Conservation (phyloP, 2,797 vertebrate genomes). For the Diglossa cyanea region DNA sequence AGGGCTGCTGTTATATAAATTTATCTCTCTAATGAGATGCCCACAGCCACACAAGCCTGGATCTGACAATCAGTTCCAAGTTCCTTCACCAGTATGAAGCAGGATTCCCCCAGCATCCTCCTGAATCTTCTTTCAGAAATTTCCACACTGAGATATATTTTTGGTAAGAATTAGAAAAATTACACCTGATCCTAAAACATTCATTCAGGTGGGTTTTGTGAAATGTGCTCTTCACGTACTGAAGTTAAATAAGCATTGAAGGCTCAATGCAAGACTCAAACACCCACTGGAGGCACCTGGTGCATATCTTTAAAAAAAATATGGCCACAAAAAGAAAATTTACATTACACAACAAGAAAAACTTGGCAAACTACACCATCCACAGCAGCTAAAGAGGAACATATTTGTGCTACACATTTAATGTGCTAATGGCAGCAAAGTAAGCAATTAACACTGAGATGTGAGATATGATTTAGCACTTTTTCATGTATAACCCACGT, state of each 20-base stretch:
- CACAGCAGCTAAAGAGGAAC: background rate
- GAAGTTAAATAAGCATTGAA: background rate
- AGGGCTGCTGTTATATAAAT: background rate
- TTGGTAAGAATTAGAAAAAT: background rate
- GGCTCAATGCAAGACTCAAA: background rate
- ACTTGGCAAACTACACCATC: background rate
- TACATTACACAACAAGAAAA: background rate
- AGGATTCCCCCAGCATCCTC: background rate
- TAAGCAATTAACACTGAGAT: conserved; percentile 5
- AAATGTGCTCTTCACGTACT: background rate
- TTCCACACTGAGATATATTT: background rate
- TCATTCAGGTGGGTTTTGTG: background rate
- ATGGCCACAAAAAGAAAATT: background rate
- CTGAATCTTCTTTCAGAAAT: background rate
- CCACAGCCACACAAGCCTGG: background rate
- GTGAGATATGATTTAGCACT: background rate
- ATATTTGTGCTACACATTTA: background rate
- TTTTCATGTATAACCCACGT: background rate
- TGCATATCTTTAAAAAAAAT: background rate
- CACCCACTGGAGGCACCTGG: background rate
- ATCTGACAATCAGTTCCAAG: background rate
- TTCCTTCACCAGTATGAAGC: background rate
- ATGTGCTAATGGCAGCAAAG: background rate
- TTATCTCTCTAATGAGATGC: background rate
- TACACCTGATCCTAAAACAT: background rate